Evolutionary conservation across 2,113 vertebrate genomes (phyloP).

Genomic region (Porphyrio hochstetteri): DNA sequence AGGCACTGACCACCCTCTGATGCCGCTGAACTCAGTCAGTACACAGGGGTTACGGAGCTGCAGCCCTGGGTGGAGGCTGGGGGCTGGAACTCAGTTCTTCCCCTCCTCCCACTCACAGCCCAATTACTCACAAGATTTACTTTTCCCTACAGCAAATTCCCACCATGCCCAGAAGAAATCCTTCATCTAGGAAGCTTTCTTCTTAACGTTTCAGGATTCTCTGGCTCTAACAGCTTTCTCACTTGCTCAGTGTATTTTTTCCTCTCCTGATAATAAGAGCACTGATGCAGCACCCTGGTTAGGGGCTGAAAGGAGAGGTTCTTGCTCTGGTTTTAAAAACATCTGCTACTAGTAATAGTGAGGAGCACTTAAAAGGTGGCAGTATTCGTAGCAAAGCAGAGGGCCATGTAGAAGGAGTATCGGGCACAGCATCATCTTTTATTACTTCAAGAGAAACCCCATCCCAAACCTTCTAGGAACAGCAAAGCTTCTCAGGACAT

Average conservation of each 20-base stretch:
- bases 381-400: background rate
- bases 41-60: background rate
- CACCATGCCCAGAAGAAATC: background rate
- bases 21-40: background rate
- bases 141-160: constrained; percentile 12
- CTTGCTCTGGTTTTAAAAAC: background rate
- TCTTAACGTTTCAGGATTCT: background rate
- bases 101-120: background rate
- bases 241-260: background rate
- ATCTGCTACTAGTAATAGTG: background rate
- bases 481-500: background rate
- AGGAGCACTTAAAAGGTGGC: background rate
- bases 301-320: background rate
- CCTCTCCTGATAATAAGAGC: background rate
- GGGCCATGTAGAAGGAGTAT: background rate
- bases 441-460: background rate
- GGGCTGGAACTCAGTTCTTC: background rate
- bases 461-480: background rate
- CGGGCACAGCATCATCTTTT: background rate
- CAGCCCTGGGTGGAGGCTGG: background rate
- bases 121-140: constrained; percentile 6
- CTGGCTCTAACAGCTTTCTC: background rate
- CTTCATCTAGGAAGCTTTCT: background rate
- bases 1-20: background rate
- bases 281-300: background rate